These are phyloP conservation scores for Drosophila serrata DNA, from an alignment of 1,140 invertebrate genomes.

Conservation along the genomic window DNA sequence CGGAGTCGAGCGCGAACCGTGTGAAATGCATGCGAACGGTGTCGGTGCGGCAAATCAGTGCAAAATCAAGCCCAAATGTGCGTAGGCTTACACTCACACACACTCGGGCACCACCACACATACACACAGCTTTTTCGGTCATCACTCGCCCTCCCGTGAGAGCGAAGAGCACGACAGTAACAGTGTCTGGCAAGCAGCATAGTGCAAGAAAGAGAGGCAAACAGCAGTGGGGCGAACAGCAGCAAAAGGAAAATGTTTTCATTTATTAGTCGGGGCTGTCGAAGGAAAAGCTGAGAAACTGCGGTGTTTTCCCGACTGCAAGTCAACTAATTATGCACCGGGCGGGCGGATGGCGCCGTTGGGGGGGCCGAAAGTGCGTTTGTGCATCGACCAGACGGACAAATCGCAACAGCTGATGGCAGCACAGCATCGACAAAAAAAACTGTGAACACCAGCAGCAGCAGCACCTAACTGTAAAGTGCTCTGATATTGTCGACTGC, in stretches of 20 bases:
- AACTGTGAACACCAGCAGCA: conserved; percentile 35
- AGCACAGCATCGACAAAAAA: conserved; percentile 46
- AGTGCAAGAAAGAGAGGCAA: conserved; percentile 69
- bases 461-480: conserved; percentile 36
- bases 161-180: conserved; percentile 76
- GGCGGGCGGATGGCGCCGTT: conserved; percentile 26
- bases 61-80: conserved; percentile 46
- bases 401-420: conserved; percentile 80
- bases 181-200: conserved; percentile 61
- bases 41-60: conserved; percentile 63
- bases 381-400: conserved; percentile 42
- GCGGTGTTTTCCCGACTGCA: conserved; percentile 22
- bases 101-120: conserved; percentile 12
- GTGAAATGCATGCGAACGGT: conserved; percentile 68
- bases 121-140: conserved; percentile 72
- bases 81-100: conserved; percentile 34
- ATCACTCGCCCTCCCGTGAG: conserved; percentile 66
- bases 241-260: conserved; percentile 80
- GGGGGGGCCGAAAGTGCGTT: conserved; percentile 55
- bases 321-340: conserved; percentile 60
- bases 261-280: conserved; percentile 54
- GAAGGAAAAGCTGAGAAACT: conserved; percentile 55
- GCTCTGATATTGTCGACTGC: conserved; percentile 68
- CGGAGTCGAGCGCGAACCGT: conserved; percentile 36
- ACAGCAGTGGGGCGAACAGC: conserved; percentile 62